Conservation (phyloP, 2,797 vertebrate genomes). For the Iguana delicatissima region DNA sequence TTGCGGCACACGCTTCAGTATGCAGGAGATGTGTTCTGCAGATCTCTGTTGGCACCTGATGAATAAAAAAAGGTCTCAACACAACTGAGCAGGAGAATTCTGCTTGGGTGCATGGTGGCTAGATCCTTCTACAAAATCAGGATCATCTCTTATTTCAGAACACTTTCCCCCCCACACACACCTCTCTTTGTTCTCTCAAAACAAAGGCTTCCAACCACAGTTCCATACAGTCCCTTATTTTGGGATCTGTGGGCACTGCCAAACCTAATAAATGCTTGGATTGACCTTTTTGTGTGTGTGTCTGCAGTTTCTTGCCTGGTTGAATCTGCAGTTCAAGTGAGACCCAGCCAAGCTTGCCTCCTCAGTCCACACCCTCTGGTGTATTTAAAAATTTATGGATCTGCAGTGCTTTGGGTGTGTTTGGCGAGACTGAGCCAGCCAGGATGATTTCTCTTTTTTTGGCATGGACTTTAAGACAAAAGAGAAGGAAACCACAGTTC, state of each 20-base stretch:
- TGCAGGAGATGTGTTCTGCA: conserved; percentile 18
- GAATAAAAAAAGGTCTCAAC: neutral
- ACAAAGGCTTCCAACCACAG: neutral
- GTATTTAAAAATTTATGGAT: conserved; percentile 30
- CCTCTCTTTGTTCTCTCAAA: neutral
- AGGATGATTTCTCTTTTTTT: neutral
- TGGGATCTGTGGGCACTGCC: neutral
- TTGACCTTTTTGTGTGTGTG: neutral
- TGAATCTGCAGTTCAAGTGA: conserved; percentile 9
- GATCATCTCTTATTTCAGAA: neutral
- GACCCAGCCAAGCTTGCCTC: neutral
- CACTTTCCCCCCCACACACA: accelerated
- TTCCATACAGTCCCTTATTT: neutral
- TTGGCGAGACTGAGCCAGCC: neutral
- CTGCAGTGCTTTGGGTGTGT: conserved; percentile 23
- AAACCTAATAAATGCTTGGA: neutral
- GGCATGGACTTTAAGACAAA: neutral
- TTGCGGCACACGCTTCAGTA: conserved; percentile 20
- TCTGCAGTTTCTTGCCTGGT: neutral
- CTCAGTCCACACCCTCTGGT: neutral
- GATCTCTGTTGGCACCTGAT: conserved; percentile 12
- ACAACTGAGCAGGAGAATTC: too few relatives aligned
- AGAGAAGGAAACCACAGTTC: too few relatives aligned
- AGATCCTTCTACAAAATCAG: neutral
- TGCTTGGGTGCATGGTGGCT: neutral